Conservation (phyloP, 2,797 vertebrate genomes). For the Falco concolor region DNA sequence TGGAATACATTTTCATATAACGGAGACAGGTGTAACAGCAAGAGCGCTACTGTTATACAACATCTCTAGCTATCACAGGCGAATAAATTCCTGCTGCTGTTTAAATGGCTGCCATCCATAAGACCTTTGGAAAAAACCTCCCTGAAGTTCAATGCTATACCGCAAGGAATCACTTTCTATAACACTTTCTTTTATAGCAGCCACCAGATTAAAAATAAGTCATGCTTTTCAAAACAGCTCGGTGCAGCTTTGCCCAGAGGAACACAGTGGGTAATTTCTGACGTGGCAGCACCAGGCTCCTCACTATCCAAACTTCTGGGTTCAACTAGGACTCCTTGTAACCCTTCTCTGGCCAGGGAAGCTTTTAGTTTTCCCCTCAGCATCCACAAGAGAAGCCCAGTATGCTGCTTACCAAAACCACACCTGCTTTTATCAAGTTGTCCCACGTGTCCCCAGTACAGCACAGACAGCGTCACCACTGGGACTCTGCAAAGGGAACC, state of each 20-base stretch:
- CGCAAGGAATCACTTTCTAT: neutral
- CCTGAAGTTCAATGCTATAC: neutral
- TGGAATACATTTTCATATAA: neutral
- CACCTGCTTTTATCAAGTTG: neutral
- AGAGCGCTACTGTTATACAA: neutral
- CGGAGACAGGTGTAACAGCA: neutral
- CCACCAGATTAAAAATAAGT: neutral
- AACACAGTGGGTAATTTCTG: neutral
- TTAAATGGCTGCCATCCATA: neutral
- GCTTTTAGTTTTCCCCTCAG: neutral
- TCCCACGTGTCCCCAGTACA: neutral
- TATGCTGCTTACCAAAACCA: slow-evolving; percentile 13
- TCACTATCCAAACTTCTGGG: neutral
- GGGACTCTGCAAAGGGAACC: slow-evolving; percentile 16
- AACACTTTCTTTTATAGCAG: neutral
- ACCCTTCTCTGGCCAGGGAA: neutral
- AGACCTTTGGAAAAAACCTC: neutral
- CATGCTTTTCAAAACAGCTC: neutral
- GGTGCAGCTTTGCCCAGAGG: neutral
- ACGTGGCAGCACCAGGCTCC: neutral
- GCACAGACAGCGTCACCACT: neutral
- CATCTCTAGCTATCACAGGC: neutral
- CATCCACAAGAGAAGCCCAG: neutral
- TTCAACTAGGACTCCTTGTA: neutral
- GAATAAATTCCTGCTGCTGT: neutral